These are phyloP conservation scores for Pyralis farinalis DNA, from an alignment of 2,888 invertebrate genomes.

Conservation along the genomic window DNA sequence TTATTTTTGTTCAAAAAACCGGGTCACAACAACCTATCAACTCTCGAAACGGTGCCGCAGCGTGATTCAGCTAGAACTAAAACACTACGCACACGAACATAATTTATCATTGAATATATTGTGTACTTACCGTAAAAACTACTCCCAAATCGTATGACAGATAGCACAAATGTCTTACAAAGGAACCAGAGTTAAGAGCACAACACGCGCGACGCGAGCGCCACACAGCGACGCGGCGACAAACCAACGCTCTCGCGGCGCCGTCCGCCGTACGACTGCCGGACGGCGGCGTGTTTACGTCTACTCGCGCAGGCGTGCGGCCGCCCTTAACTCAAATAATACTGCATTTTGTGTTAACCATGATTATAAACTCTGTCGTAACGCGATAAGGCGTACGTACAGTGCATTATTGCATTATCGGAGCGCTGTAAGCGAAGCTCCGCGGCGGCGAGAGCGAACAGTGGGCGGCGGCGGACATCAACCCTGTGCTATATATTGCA, in stretches of 20 bases:
- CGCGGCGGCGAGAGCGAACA: not conserved
- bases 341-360: constrained; percentile 4
- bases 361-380: constrained; percentile 23
- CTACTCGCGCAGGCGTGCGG: constrained; percentile 53
- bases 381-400: constrained; percentile 19
- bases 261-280: constrained; percentile 51
- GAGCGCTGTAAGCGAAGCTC: constrained; percentile 1
- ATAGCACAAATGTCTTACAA: constrained; percentile 30
- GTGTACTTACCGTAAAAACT: constrained; percentile 46
- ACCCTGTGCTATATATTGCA: no score
- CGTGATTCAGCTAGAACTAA: constrained; percentile 12
- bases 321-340: constrained; percentile 42
- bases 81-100: not conserved
- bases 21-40: constrained; percentile 25
- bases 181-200: constrained; percentile 32
- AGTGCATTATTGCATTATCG: constrained; percentile 4
- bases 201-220: constrained; percentile 51
- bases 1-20: constrained; percentile 33
- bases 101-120: not conserved
- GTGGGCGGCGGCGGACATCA: not conserved
- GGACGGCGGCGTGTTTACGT: constrained; percentile 59
- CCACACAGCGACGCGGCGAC: constrained; percentile 16
- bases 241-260: constrained; percentile 34
- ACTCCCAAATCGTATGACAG: constrained; percentile 33
- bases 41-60: constrained; percentile 17